phyloP scores from a whole-genome alignment of 2,113 vertebrate species.

The Saccopteryx bilineata region DNA sequence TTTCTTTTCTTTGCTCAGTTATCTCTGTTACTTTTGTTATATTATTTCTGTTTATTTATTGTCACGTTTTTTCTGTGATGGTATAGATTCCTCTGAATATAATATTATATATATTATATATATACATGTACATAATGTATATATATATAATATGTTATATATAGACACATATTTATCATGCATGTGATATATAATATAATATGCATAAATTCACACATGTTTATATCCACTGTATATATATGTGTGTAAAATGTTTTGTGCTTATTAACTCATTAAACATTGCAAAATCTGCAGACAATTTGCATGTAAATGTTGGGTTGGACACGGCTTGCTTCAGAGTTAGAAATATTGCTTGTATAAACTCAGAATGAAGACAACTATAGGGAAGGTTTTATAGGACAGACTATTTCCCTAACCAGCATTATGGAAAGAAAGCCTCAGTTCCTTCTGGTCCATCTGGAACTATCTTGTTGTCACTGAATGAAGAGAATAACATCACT shows the following conservation, averaged over 20 bases:
- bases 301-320: background rate
- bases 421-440: background rate
- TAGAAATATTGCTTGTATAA: background rate
- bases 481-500: background rate
- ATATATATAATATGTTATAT: background rate
- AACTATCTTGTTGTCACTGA: background rate
- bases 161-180: background rate
- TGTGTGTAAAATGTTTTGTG: background rate
- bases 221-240: background rate
- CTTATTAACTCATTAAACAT: background rate
- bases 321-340: background rate
- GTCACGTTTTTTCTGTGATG: background rate
- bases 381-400: background rate
- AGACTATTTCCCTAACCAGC: background rate
- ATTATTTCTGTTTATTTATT: conserved; percentile 2
- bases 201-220: background rate
- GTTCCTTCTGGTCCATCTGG: background rate
- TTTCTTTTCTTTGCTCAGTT: background rate
- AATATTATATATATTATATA: background rate
- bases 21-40: background rate
- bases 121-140: background rate
- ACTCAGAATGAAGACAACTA: background rate
- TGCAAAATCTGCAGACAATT: background rate
- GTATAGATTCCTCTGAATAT: background rate
- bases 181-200: background rate